Conservation (phyloP, 2,888 invertebrate genomes). For the Drosophila engyochracea region DNA sequence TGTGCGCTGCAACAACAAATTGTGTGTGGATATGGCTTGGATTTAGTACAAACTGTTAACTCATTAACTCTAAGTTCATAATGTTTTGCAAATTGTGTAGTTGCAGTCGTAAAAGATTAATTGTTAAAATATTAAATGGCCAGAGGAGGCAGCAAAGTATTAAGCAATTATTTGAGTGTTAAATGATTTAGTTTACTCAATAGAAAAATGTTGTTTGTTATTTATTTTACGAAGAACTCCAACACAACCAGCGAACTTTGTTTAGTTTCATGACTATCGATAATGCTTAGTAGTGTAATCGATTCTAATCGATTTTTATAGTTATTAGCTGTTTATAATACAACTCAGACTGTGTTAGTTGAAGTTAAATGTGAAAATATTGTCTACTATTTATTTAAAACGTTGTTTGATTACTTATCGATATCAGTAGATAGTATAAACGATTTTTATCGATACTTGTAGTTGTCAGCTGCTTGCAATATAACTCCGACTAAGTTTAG, state of each 20-base stretch:
- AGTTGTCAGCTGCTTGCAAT: not conserved
- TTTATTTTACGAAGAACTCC: not conserved
- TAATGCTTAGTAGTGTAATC: no score
- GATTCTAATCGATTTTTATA: not conserved
- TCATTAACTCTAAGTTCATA: not conserved
- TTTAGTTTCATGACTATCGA: accelerated
- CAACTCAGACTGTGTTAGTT: not conserved
- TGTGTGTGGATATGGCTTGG: not conserved
- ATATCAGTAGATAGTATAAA: not conserved
- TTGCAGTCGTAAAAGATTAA: not conserved
- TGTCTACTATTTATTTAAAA: not conserved
- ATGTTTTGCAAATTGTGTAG: not conserved
- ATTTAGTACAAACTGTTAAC: not conserved
- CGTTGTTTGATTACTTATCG: not conserved
- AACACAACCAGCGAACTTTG: not conserved
- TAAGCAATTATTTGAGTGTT: not conserved
- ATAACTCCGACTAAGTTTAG: not conserved
- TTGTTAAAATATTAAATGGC: not conserved
- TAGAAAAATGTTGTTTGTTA: not conserved
- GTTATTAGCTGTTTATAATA: not conserved
- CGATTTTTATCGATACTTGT: not conserved
- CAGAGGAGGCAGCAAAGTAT: not conserved
- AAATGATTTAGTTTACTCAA: not conserved
- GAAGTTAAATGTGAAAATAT: not conserved
- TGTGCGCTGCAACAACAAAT: not conserved